These are phyloP conservation scores for Psococerastis gibbosa DNA, from an alignment of 2,888 invertebrate genomes.

Conservation along the genomic window DNA sequence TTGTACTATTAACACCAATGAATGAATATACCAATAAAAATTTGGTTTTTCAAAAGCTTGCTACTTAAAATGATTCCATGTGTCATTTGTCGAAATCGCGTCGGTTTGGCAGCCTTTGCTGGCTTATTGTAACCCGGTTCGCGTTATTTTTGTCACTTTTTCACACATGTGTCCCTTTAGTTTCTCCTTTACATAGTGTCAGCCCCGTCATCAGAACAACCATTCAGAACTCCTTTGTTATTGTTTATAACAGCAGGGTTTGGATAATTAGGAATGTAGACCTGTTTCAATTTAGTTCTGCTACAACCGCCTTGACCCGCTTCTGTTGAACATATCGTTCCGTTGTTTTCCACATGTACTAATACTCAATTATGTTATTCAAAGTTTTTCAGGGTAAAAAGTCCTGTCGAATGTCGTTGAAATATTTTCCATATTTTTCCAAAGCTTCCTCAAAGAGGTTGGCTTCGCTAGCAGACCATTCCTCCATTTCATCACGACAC, in stretches of 20 bases:
- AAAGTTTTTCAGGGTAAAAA: slow-evolving; percentile 97
- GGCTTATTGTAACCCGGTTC: too few relatives aligned
- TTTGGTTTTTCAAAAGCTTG: too few relatives aligned
- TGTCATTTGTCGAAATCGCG: too few relatives aligned
- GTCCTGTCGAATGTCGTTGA: slow-evolving; percentile 93
- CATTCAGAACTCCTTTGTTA: slow-evolving; percentile 57
- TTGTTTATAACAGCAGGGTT: slow-evolving; percentile 60
- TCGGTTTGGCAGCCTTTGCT: too few relatives aligned
- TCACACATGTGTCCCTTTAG: too few relatives aligned
- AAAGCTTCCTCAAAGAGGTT: slow-evolving; percentile 98
- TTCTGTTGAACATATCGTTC: slow-evolving; percentile 98
- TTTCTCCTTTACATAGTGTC: too few relatives aligned
- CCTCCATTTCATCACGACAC: slow-evolving; percentile 98
- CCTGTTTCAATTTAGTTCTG: slow-evolving; percentile 42
- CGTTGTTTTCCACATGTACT: slow-evolving; percentile 99
- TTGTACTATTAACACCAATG: too few relatives aligned
- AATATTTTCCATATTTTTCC: slow-evolving; percentile 96
- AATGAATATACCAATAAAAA: too few relatives aligned
- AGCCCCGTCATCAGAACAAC: slow-evolving; percentile 43
- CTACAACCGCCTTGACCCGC: slow-evolving; percentile 92
- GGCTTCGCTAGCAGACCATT: slow-evolving; percentile 98
- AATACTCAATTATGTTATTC: slow-evolving; percentile 98
- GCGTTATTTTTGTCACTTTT: too few relatives aligned
- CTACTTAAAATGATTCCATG: too few relatives aligned
- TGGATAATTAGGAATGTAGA: slow-evolving; percentile 58